Percentiles rank a stretch among this genome's conserved stretches.
Conservation (phyloP, 2,888 invertebrate genomes). For the Phortica okadai region DNA sequence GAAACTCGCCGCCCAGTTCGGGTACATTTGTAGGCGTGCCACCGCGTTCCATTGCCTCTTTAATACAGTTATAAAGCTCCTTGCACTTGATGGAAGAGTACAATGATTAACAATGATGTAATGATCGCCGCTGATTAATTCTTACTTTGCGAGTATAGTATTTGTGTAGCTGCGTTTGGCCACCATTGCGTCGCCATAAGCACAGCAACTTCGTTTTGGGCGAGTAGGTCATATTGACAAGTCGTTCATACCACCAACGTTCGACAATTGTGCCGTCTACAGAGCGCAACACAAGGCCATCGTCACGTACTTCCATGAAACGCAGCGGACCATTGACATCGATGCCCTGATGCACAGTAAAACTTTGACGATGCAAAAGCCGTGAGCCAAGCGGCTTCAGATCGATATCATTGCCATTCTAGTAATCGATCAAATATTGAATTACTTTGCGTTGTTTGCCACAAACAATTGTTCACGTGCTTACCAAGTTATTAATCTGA, state of each 20-base stretch:
- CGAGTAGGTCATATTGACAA: conserved; percentile 99
- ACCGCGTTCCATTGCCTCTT: conserved; percentile 97
- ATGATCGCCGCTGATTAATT: background rate
- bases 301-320: conserved; percentile 97
- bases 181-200: conserved; percentile 96
- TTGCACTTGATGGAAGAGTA: conserved; percentile 85
- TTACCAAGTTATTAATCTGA: conserved; percentile 94
- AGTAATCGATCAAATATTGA: conserved; percentile 46
- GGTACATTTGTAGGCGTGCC: conserved; percentile 79
- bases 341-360: conserved; percentile 97
- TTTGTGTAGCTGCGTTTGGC: conserved; percentile 96
- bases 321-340: conserved; percentile 93
- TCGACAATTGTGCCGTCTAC: conserved; percentile 91
- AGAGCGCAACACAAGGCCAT: conserved; percentile 91
- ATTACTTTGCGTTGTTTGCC: background rate
- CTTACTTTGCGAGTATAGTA: conserved; percentile 98
- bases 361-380: conserved; percentile 95
- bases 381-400: conserved; percentile 96
- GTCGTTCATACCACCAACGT: conserved; percentile 99
- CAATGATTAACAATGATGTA: background rate
- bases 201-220: conserved; percentile 98
- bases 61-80: conserved; percentile 98
- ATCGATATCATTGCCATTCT: conserved; percentile 99
- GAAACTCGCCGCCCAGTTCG: conserved; percentile 93
- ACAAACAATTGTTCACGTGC: conserved; percentile 62